Base-by-base conservation (phyloP, 2,797 vertebrate genomes). In the Rachycentron canadum region DNA sequence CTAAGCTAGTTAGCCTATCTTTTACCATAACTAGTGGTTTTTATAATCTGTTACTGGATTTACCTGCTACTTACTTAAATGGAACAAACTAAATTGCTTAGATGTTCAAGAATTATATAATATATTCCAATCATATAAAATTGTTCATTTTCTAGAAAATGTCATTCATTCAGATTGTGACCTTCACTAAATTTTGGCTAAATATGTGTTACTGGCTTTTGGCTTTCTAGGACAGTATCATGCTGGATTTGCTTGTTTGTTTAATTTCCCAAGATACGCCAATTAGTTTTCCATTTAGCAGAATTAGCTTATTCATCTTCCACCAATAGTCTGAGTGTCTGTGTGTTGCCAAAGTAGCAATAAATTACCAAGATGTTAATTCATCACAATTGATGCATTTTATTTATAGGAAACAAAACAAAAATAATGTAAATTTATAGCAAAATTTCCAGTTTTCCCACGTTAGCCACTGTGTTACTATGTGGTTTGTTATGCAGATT, bases 401-500 rank as follows among this genome's bases (percentile, higher is more conserved):
- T 0, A 57, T 50, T 7, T 0, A 17, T 7, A 19, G 16, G 16
- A 7, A 43, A 43, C 16, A 19, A 43, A 43, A 17, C 17, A 43
- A 43, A 43, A 43, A 43, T 16, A 19, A 43, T 43, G 14, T 43
- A 1, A 16, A 17, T 47, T n/a, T n/a, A 47, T 19, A 23, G 47
- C 47, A 11, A 49, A 49, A 49, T 49, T 10, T 23, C 50, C 45
- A 21, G 25, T 72, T 67, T 68, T 77, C 55, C 61, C 53, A 53
- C 28, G 25, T 69, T 60, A 36, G 64, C n/a, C 38, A 47, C 47
- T 71, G 83, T 86, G 78, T 90, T 73, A 87, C 72, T 76, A 41
- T 82, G 78, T 85, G 88, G 47, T 47, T 72, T 91, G 63, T 81
- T 70, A 3, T 2, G 60, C 93, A 99, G 98, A 99, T 99, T 90